Evolutionary conservation across 2,888 invertebrate genomes (phyloP).

Genomic region (Lycaena phlaeas): DNA sequence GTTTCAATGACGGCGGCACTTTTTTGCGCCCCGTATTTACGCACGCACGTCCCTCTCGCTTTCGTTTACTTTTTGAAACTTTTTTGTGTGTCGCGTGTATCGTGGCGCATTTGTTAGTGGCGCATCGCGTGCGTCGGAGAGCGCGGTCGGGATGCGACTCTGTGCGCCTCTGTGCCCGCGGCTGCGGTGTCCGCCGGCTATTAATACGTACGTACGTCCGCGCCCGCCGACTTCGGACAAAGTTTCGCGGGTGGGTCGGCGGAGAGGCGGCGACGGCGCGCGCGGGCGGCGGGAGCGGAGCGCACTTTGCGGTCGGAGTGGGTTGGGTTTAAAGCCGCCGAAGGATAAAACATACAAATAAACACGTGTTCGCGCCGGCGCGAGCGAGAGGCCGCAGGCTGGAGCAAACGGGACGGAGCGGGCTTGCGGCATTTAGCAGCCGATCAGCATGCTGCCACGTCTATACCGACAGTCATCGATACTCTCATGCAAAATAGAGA

Average conservation of each 20-base stretch:
- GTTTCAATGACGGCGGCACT: constrained; percentile 70
- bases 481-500: no score
- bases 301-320: constrained; percentile 78
- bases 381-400: constrained; percentile 61
- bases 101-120: no score
- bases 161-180: constrained; percentile 36
- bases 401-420: constrained; percentile 56
- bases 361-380: constrained; percentile 77
- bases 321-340: constrained; percentile 79
- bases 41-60: constrained; percentile 54
- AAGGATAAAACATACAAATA: constrained; percentile 77
- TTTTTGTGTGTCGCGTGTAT: constrained; percentile 22
- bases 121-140: constrained; percentile 27
- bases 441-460: constrained; percentile 37
- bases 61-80: constrained; percentile 32
- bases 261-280: constrained; percentile 64
- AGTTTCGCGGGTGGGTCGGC: constrained; percentile 67
- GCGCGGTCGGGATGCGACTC: constrained; percentile 27
- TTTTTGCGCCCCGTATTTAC: constrained; percentile 66
- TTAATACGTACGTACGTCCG: constrained; percentile 69
- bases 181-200: constrained; percentile 64
- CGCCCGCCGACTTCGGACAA: constrained; percentile 70
- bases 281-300: constrained; percentile 73
- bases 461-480: no score
- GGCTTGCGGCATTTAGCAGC: constrained; percentile 67